These are phyloP conservation scores for Falco columbarius DNA, from an alignment of 2,797 vertebrate species.

Conservation along the genomic window DNA sequence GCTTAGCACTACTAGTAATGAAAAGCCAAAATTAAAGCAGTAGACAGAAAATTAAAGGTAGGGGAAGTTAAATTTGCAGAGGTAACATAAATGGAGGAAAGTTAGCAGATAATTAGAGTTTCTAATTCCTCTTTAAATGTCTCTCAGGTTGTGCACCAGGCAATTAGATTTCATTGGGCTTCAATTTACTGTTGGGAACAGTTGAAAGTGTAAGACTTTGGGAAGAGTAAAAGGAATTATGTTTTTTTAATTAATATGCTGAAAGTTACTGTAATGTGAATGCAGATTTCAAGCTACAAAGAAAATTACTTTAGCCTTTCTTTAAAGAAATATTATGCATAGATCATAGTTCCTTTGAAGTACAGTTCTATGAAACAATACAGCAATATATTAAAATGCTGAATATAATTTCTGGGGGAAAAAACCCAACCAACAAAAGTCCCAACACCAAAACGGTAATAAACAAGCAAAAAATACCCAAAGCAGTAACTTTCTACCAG, in stretches of 20 bases:
- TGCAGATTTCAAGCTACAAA: slow-evolving; percentile 1
- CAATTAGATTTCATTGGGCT: slow-evolving; percentile 55
- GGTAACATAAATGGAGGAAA: slow-evolving; percentile 62
- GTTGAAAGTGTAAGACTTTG: slow-evolving; percentile 53
- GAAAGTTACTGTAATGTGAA: neutral
- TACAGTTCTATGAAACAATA: neutral
- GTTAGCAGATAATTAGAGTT: slow-evolving; percentile 67
- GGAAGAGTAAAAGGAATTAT: slow-evolving; percentile 17
- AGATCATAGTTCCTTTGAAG: neutral
- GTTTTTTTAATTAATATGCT: slow-evolving; percentile 43
- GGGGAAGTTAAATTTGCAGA: slow-evolving; percentile 57
- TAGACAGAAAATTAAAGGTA: slow-evolving; percentile 56
- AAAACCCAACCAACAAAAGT: too few species aligned
- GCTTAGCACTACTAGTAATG: slow-evolving; percentile 49
- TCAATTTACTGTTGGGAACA: slow-evolving; percentile 54
- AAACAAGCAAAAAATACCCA: neutral
- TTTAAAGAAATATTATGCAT: neutral
- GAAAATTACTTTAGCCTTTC: neutral
- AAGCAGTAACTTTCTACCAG: neutral
- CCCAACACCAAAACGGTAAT: neutral
- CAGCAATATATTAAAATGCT: neutral
- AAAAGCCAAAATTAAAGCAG: slow-evolving; percentile 57
- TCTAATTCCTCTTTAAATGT: slow-evolving; percentile 68
- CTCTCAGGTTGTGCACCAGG: slow-evolving; percentile 38
- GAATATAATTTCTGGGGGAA: neutral